Percentiles rank a stretch among this genome's conserved stretches.
These are phyloP conservation scores for Mixornis gularis DNA, from an alignment of 2,113 vertebrate species.

Conservation along the genomic window DNA sequence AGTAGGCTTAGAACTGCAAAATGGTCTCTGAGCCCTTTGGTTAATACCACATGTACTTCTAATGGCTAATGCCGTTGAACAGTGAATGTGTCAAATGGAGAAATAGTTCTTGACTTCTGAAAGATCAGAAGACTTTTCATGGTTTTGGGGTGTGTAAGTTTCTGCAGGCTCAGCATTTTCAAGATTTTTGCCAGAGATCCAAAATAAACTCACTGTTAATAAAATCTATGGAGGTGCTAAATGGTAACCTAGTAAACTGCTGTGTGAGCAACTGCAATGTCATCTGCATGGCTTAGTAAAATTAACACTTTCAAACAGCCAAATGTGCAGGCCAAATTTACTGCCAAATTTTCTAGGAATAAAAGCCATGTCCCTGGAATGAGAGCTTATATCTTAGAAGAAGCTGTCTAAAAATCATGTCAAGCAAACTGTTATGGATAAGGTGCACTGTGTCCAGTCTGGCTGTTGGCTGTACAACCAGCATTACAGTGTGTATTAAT, in stretches of 20 bases:
- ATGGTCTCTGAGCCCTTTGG: background rate
- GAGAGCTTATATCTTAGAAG: background rate
- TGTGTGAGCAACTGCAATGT: background rate
- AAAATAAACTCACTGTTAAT: background rate
- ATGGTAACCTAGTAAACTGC: background rate
- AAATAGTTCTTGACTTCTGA: background rate
- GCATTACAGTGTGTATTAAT: background rate
- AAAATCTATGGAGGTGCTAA: background rate
- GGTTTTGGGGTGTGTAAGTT: background rate
- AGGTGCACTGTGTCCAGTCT: background rate
- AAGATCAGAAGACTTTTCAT: background rate
- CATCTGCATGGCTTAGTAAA: background rate
- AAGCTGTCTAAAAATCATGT: background rate
- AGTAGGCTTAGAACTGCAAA: background rate
- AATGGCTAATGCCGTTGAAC: background rate
- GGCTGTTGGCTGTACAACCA: background rate
- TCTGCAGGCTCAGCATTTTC: background rate
- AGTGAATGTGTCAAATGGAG: background rate
- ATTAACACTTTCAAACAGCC: background rate
- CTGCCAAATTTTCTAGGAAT: background rate
- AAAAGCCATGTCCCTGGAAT: background rate
- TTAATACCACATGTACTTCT: background rate
- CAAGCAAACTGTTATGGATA: fast-evolving
- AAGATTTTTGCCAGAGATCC: background rate
- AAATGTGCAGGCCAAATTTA: background rate